Conservation (phyloP, 2,113 vertebrate species). For the Muscicapa adusta region DNA sequence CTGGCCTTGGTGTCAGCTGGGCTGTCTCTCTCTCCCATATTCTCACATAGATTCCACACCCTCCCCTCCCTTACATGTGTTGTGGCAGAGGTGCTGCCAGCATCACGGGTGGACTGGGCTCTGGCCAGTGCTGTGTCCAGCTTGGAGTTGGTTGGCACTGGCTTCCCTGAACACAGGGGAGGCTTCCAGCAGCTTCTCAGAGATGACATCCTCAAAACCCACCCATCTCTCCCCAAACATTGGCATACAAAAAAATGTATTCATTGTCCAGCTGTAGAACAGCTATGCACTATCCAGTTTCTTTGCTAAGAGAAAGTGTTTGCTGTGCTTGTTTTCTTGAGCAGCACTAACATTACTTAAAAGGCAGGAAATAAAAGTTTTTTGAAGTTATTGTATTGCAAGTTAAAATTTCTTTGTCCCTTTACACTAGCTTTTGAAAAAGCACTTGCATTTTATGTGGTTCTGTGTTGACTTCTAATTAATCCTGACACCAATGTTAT, state of each 20-base stretch:
- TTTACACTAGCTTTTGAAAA: not conserved
- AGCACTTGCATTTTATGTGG: not conserved
- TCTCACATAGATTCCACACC: not conserved
- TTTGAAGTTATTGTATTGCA: not conserved
- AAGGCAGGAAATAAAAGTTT: not conserved
- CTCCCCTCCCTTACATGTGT: rapidly evolving
- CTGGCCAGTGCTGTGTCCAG: rapidly evolving
- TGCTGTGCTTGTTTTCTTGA: too few species aligned
- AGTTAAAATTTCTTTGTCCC: not conserved
- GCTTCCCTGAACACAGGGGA: not conserved
- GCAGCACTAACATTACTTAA: not conserved
- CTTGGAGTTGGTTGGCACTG: rapidly evolving
- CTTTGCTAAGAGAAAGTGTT: not conserved
- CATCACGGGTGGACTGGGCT: rapidly evolving
- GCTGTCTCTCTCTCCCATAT: not conserved
- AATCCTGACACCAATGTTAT: not conserved
- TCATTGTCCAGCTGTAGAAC: not conserved
- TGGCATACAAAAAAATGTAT: not conserved
- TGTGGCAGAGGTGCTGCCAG: not conserved
- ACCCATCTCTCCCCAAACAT: not conserved
- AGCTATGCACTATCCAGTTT: not conserved
- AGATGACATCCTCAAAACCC: not conserved
- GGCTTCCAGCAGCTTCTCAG: not conserved
- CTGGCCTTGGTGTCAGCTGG: not conserved
- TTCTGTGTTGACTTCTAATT: not conserved